Percentiles rank a stretch among this genome's conserved stretches.
phyloP scores from a whole-genome alignment of 2,113 vertebrate genomes.

The Tachycineta bicolor region DNA sequence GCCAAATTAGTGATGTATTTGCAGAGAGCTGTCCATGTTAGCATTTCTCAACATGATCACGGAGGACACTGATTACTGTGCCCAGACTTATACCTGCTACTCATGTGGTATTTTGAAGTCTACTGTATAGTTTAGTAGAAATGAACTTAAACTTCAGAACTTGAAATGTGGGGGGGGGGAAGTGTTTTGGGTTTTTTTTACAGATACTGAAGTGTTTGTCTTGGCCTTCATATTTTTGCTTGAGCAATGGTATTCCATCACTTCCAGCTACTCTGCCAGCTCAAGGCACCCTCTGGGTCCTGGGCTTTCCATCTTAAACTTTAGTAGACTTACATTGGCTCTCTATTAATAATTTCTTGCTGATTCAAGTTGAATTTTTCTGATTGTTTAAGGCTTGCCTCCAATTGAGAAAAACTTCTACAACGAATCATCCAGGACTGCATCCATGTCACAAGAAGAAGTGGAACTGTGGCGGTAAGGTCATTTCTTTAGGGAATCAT shows the following conservation, averaged over 20 bases:
- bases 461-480: slow-evolving; percentile 86
- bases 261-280: not conserved
- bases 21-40: not conserved
- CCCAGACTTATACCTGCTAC: not conserved
- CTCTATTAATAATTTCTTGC: not conserved
- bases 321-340: not conserved
- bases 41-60: not conserved
- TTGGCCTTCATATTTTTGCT: not conserved
- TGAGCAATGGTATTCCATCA: not conserved
- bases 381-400: slow-evolving; percentile 80
- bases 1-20: not conserved
- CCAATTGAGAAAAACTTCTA: slow-evolving; percentile 92
- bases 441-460: slow-evolving; percentile 81
- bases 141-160: not conserved
- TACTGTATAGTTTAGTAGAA: not conserved
- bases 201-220: not conserved
- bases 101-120: not conserved
- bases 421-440: slow-evolving; percentile 77
- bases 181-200: not conserved
- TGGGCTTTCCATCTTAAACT: not conserved
- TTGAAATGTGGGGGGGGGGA: not conserved
- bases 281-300: not conserved
- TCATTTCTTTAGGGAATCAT: not conserved
- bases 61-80: not conserved
- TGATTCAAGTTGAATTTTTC: not conserved